Base-by-base conservation (phyloP, 2,797 vertebrate species). In the Premnoplex brunnescens region DNA sequence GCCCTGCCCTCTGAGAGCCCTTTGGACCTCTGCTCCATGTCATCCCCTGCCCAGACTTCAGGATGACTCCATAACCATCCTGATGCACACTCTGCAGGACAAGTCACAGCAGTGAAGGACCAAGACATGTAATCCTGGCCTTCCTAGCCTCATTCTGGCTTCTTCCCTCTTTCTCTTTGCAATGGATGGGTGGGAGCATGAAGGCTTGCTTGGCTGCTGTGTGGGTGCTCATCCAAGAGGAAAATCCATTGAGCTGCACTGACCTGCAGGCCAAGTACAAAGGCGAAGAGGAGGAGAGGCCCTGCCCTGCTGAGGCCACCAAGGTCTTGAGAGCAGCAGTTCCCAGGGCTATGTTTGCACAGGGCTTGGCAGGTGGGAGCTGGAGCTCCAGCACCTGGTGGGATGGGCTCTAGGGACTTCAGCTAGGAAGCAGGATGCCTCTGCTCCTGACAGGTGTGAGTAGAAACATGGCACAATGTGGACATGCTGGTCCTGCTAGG, bases 401-500 rank as follows among this genome's bases (percentile, higher is more conserved):
- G 36, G 22, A 58, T 73, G 46, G 52, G 39, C 63, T 76, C 62
- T 46, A 39, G 36, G 13, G 48, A 18, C 59, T 82, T 79, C 12
- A 28, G 24, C 51, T 63, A 18, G 81, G 51, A 79, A 94, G 36
- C 1, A 4, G 14, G 20, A 44, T 82, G 18, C 30, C 21, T 71
- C 36, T 51, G 51, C 54, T 81, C 15, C 36, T 79, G 46, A 12
- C 11, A 5, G 0, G 0, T 41, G 4, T 36, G 16, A 7, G 3
- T 52, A 18, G 43, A 71, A 66, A 36, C 10, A 7, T 3, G 18
- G 43, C n/a, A 23, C 28, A 44, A 14, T 19, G 4, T 64, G 51
- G 51, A 32, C 22, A 19, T 0, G 1, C 28, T 24, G 16, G 15
- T 55, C 43, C 18, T 64, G 26, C 27, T 72, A 39, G 27, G 37